Conservation (phyloP, 2,113 vertebrate species). For the Mobula birostris region DNA sequence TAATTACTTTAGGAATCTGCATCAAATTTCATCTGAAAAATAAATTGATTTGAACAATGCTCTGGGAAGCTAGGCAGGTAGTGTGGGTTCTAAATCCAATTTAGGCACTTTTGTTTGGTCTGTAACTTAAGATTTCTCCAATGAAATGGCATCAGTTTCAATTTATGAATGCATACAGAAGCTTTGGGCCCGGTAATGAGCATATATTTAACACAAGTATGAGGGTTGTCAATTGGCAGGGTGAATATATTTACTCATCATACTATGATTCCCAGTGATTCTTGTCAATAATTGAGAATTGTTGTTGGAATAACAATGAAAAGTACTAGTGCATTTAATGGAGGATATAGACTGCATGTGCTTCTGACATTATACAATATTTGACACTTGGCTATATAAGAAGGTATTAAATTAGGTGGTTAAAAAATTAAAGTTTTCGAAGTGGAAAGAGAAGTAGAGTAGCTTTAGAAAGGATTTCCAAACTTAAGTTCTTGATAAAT, state of each 20-base stretch:
- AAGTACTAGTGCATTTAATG: too few relatives aligned
- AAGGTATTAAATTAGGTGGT: too few relatives aligned
- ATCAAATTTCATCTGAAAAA: conserved; percentile 2
- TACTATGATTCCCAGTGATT: background rate
- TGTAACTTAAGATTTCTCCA: background rate
- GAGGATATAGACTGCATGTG: too few relatives aligned
- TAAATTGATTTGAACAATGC: background rate
- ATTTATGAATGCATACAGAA: background rate
- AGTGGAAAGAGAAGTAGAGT: too few relatives aligned
- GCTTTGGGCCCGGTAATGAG: background rate
- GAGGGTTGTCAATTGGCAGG: background rate
- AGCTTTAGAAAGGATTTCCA: too few relatives aligned
- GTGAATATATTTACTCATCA: background rate
- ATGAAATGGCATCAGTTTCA: conserved; percentile 13
- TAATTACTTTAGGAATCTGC: conserved; percentile 23
- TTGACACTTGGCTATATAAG: too few relatives aligned
- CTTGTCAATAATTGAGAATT: background rate
- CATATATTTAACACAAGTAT: background rate
- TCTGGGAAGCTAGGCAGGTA: background rate
- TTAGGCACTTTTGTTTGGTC: background rate
- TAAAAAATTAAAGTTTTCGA: too few relatives aligned
- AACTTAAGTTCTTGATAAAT: too few relatives aligned
- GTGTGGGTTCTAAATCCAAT: background rate
- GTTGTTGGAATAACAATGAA: background rate
- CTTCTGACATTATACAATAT: too few relatives aligned